A percentile compares a stretch with the other conserved stretches of the same genome.
phyloP scores from a whole-genome alignment of 2,797 vertebrate species.

The Rhinophrynus dorsalis region DNA sequence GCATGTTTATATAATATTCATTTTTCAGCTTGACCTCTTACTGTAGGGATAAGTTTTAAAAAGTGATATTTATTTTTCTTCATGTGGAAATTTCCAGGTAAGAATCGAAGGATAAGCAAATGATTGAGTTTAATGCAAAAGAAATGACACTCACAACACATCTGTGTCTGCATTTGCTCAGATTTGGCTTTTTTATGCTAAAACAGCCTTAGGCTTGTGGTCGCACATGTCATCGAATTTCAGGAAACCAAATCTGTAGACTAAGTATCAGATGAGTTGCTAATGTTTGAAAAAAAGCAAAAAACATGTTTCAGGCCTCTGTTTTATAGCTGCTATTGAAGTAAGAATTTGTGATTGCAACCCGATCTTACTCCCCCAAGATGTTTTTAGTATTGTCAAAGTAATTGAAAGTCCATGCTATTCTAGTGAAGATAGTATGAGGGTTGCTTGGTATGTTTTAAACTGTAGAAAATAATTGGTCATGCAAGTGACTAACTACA shows the following conservation, averaged over 20 bases:
- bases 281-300: slow-evolving; percentile 71
- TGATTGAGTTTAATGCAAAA: slow-evolving; percentile 67
- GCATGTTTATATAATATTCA: slow-evolving; percentile 45
- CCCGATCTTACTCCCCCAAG: slow-evolving; percentile 55
- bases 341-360: slow-evolving; percentile 80
- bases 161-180: slow-evolving; percentile 87
- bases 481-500: slow-evolving; percentile 10
- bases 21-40: slow-evolving; percentile 50
- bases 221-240: slow-evolving; percentile 78
- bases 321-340: slow-evolving; percentile 82
- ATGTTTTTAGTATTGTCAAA: slow-evolving; percentile 57
- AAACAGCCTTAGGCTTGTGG: slow-evolving; percentile 80
- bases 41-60: slow-evolving; percentile 55
- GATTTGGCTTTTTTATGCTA: slow-evolving; percentile 71
- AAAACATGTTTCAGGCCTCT: slow-evolving; percentile 77
- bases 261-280: slow-evolving; percentile 83
- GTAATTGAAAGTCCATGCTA: slow-evolving; percentile 72
- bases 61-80: slow-evolving; percentile 60
- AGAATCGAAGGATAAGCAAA: slow-evolving; percentile 61
- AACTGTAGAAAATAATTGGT: not conserved
- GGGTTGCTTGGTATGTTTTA: not conserved
- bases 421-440: slow-evolving; percentile 42
- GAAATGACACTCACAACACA: slow-evolving; percentile 73
- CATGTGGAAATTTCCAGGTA: slow-evolving; percentile 64
- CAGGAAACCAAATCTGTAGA: slow-evolving; percentile 82